Evolutionary conservation across 2,113 vertebrate genomes (phyloP), one percentile per base, ranked within the genome.

Genomic region (Scatophagus argus): DNA sequence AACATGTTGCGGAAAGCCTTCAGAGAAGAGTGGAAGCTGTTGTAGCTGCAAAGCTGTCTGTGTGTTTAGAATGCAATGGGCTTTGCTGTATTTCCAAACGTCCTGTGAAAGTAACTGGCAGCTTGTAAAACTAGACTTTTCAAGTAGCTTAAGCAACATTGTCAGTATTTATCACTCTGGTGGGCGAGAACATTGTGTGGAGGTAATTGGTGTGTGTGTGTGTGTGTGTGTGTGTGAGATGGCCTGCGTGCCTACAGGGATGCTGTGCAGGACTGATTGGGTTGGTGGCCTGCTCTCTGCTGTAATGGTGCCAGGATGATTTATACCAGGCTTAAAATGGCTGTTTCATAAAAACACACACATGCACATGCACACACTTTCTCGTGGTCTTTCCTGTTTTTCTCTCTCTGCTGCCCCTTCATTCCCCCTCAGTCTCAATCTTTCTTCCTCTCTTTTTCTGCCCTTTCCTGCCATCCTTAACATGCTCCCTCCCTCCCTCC

Each of bases 301-400:
- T 77, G 61, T 73, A 73, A 81, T 39, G 67, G 55, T 81, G 77
- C 73, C 77, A 85, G 17, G 60, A 62, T 80, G 77, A 81, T 84
- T 80, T 72, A 84, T 77, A 46, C 72, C 61, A 39, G 17, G 27
- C 59, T 61, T 32, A 61, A 61, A 75, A 76, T 81, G 72, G 54
- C 55, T 58, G 36, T 70, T 74, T 47, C 47, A 43, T 58, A 58
- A 31, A 66, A 61, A 67, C 54, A 68, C 55, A 60, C 74, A 39
- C 49, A 36, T 0, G 2, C 23, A 23, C n/a, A 23, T 11, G 39
- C 36, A 23, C 55, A 32, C 55, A 59, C 41, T 6, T 10, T 31
- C 2, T 49, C 36, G 14, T 34, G 46, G 10, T 59, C 8, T 60
- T 34, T 46, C 6, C n/a, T 68, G 23, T n/a, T 32, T 38, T 10